Percentiles rank a stretch among this genome's conserved stretches.
phyloP scores from a whole-genome alignment of 1,140 invertebrate genomes.

The Pseudomyrmex sp. region DNA sequence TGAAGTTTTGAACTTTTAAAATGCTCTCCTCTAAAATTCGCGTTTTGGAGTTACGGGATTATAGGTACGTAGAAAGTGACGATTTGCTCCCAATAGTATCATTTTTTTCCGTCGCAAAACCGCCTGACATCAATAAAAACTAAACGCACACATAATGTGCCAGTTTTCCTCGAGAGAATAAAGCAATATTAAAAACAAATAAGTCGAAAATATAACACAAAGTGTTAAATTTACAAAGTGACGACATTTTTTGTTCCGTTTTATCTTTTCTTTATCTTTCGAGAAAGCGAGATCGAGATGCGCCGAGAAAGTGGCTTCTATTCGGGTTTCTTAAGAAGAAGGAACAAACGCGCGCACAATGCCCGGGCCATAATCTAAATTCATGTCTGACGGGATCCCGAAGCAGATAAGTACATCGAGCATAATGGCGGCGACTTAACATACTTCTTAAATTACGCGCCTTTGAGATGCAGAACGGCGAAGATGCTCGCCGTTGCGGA shows the following conservation, averaged over 20 bases:
- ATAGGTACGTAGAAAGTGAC: too few relatives aligned
- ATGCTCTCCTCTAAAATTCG: too few relatives aligned
- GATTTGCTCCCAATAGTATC: too few relatives aligned
- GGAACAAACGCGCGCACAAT: conserved; percentile 63
- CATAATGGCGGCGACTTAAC: conserved; percentile 80
- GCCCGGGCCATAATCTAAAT: conserved; percentile 77
- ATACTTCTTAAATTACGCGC: conserved; percentile 82
- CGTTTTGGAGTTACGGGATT: too few relatives aligned
- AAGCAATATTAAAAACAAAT: background rate
- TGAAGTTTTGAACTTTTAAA: too few relatives aligned
- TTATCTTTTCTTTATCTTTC: conserved; percentile 9
- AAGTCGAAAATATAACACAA: background rate
- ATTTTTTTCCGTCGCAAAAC: too few relatives aligned
- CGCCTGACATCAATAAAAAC: background rate
- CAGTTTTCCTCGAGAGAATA: background rate
- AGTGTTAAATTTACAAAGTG: background rate
- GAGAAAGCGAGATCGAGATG: background rate
- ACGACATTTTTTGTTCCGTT: background rate
- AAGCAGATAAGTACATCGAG: conserved; percentile 75
- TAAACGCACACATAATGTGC: background rate
- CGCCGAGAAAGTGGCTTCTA: conserved; percentile 9
- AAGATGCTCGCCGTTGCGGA: background rate
- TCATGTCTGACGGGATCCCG: conserved; percentile 72
- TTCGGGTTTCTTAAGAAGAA: conserved; percentile 8
- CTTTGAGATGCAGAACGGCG: conserved; percentile 83